Conservation (phyloP, 2,113 vertebrate genomes). For the Pimephales promelas region DNA sequence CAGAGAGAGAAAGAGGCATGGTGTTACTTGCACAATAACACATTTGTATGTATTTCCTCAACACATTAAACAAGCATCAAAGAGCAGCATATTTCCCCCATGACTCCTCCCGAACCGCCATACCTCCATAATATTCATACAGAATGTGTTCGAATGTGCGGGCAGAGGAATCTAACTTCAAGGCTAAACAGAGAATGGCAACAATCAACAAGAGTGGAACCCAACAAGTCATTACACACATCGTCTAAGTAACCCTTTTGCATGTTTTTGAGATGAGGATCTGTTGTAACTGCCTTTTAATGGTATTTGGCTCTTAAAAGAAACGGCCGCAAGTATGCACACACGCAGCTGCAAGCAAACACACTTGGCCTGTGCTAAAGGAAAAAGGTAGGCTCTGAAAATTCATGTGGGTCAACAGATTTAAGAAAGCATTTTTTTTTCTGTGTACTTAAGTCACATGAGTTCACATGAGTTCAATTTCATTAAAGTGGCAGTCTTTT, state of each 20-base stretch:
- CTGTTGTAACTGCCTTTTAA: constrained; percentile 47
- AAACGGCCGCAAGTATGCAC: constrained; percentile 30
- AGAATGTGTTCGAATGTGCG: constrained; percentile 23
- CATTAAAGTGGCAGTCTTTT: neutral
- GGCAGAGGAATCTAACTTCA: constrained; percentile 9
- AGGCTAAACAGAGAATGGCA: constrained; percentile 21
- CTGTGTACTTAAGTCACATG: neutral
- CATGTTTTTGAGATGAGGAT: constrained; percentile 25
- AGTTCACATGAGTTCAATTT: too few species aligned
- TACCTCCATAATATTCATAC: constrained; percentile 23
- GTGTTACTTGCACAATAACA: constrained; percentile 27
- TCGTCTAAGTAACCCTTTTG: constrained; percentile 31
- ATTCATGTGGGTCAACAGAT: constrained; percentile 29
- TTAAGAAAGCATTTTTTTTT: neutral
- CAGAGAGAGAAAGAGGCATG: neutral
- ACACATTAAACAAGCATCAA: constrained; percentile 24
- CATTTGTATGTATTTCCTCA: constrained; percentile 29
- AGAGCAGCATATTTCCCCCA: constrained; percentile 46
- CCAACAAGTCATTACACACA: constrained; percentile 50
- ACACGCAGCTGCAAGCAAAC: neutral
- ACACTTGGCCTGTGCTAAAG: constrained; percentile 4
- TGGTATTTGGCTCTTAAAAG: neutral
- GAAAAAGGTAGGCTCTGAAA: constrained; percentile 22
- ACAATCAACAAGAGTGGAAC: constrained; percentile 31
- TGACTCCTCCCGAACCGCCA: constrained; percentile 26